A percentile compares a stretch with the other conserved stretches of the same genome.
Evolutionary conservation across 2,113 vertebrate species (phyloP).

Genomic region (Mesocricetus auratus): DNA sequence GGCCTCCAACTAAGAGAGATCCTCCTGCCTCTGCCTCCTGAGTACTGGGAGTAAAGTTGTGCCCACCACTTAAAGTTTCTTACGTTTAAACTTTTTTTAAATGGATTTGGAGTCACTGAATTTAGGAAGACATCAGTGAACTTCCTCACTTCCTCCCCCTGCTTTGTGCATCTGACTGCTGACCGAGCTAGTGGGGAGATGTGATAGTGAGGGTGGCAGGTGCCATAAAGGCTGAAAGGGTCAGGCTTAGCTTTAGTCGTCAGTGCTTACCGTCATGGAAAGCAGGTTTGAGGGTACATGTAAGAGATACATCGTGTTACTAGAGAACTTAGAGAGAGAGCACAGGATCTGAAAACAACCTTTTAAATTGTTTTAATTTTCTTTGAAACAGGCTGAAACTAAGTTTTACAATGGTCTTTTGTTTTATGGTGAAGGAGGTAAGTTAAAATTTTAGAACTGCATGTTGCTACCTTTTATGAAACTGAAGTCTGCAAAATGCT

Average conservation of each 20-base stretch:
- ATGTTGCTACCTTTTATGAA: slow-evolving; percentile 43
- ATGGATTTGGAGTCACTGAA: neutral
- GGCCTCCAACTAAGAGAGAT: too few relatives aligned
- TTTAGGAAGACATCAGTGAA: neutral
- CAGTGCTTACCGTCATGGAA: neutral
- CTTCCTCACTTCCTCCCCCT: neutral
- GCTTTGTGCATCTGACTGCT: neutral
- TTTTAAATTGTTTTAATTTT: slow-evolving; percentile 77
- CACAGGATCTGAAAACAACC: slow-evolving; percentile 45
- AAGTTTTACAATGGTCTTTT: slow-evolving; percentile 99
- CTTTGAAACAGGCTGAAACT: slow-evolving; percentile 93
- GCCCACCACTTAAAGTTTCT: too few relatives aligned
- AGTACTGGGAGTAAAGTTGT: neutral
- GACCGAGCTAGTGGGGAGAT: neutral
- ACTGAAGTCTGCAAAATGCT: slow-evolving; percentile 38
- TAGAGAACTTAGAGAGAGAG: slow-evolving; percentile 37
- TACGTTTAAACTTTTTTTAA: slow-evolving; percentile 13
- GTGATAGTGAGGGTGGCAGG: neutral
- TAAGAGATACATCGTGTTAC: neutral
- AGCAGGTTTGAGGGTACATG: slow-evolving; percentile 53
- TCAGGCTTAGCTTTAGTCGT: neutral
- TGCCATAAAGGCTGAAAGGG: neutral
- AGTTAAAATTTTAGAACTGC: slow-evolving; percentile 70
- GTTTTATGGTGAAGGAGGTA: slow-evolving; percentile 99
- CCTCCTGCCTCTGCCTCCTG: too few relatives aligned